phyloP scores from a whole-genome alignment of 2,113 vertebrate genomes.

The Blennius ocellaris region DNA sequence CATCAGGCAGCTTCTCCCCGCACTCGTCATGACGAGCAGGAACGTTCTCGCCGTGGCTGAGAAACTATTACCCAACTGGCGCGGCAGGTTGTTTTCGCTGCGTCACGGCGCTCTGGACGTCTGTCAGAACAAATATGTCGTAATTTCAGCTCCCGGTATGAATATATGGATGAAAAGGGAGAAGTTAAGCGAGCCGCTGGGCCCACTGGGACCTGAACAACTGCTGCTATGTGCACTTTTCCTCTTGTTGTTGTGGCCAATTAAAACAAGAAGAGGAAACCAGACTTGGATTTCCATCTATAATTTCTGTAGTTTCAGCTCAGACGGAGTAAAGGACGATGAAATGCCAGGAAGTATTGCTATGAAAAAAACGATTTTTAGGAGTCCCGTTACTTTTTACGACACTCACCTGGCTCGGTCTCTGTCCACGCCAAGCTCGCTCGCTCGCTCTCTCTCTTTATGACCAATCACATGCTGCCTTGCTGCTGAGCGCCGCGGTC shows the following conservation, averaged over 20 bases:
- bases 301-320: background rate
- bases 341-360: background rate
- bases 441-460: background rate
- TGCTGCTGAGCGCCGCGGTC: constrained; percentile 35
- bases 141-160: too few relatives aligned
- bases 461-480: constrained; percentile 44
- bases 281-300: background rate
- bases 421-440: background rate
- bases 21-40: background rate
- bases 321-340: background rate
- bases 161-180: too few relatives aligned
- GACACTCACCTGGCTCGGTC: background rate
- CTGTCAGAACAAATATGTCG: background rate
- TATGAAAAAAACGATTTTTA: background rate
- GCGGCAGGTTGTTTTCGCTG: background rate
- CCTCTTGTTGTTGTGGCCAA: background rate
- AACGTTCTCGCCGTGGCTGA: background rate
- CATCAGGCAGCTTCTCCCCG: background rate
- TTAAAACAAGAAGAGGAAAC: background rate
- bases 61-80: constrained; percentile 8
- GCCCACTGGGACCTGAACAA: too few relatives aligned
- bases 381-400: background rate
- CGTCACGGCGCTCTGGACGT: background rate
- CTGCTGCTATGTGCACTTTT: too few relatives aligned
- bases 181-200: too few relatives aligned